Evolutionary conservation across 2,888 invertebrate species (phyloP).

Genomic region (Boloria euphrosyne): DNA sequence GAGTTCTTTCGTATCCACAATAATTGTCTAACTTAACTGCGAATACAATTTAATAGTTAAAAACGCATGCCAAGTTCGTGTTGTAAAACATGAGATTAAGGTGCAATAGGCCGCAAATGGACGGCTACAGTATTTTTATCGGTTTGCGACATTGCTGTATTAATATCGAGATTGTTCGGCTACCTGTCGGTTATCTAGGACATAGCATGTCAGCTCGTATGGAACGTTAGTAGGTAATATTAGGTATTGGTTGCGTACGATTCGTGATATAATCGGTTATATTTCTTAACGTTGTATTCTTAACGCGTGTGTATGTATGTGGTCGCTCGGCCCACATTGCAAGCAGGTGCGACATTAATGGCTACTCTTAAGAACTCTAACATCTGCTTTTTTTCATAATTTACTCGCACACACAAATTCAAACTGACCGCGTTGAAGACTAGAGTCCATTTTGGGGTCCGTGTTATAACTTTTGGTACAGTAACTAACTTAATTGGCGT

Average conservation of each 20-base stretch:
- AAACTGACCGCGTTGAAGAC: conserved; percentile 61
- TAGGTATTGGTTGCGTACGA: conserved; percentile 62
- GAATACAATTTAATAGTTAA: conserved; percentile 23
- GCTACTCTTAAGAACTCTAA: conserved; percentile 62
- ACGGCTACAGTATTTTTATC: conserved; percentile 46
- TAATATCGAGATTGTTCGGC: conserved; percentile 60
- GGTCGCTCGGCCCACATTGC: conserved; percentile 44
- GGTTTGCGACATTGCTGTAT: conserved; percentile 49
- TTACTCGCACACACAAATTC: conserved; percentile 62
- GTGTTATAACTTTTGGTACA: conserved; percentile 40
- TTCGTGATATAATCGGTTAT: conserved; percentile 71
- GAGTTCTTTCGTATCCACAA: conserved; percentile 56
- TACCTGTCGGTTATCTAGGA: conserved; percentile 74
- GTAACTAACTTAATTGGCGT: conserved; percentile 47
- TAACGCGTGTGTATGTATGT: conserved; percentile 38
- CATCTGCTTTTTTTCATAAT: conserved; percentile 79
- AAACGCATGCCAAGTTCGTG: background rate
- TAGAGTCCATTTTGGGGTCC: conserved; percentile 52
- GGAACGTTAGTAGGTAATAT: conserved; percentile 53
- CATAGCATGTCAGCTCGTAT: conserved; percentile 73
- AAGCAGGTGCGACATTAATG: conserved; percentile 72
- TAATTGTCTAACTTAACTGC: conserved; percentile 46
- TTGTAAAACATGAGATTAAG: conserved; percentile 6
- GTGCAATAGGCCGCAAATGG: conserved; percentile 35
- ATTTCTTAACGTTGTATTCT: conserved; percentile 41